Base-by-base conservation (phyloP, 2,888 invertebrate genomes). In the Balanococcus diminutus region DNA sequence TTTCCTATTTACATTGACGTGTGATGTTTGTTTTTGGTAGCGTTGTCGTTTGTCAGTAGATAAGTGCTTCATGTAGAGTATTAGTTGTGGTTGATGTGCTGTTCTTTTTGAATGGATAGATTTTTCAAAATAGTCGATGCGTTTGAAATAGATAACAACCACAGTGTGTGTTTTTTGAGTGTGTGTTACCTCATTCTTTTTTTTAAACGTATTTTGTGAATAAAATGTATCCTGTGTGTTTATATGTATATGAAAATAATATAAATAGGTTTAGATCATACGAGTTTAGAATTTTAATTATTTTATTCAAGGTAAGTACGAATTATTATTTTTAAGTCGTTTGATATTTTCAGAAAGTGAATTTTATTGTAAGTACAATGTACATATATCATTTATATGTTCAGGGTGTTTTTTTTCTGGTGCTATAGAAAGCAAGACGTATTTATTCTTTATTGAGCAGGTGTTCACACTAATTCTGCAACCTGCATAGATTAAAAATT, bases 31-130 rank as follows among this genome's bases (percentile, higher is more conserved):
- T n/a, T 72, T n/a, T 19, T 79, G 19, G 75, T 32, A 36, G 36
- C 19, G 8, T 19, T 36, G 5, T 72, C 1, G 67, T n/a, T n/a
- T n/a, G 51, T 51, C 22, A 22, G 75, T 79, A 79, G 75, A 79
- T 28, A 79, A 79, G 75, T 79, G 75, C 75, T 79, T 79, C 9
- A 36, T 79, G 75, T 79, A 79, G 75, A 36, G 19, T 31, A 72
- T 79, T 72, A n/a, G 28, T 72, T n/a, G 32, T 72, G 46, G 46
- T 46, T 46, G 46, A 5, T 72, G n/a, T 31, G 46, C 14, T 46
- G n/a, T 67, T 67, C 22, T 28, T 72, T 72, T 31, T 31, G 72
- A 32, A 32, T 72, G 72, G n/a, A n/a, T 31, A 31, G 31, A 31
- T 28, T 72, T 72, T 32, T 31, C 4, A n/a, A 72, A 31, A 72